Conservation (phyloP, 1,140 invertebrate species). For the Mycetomoellerius zeteki region DNA sequence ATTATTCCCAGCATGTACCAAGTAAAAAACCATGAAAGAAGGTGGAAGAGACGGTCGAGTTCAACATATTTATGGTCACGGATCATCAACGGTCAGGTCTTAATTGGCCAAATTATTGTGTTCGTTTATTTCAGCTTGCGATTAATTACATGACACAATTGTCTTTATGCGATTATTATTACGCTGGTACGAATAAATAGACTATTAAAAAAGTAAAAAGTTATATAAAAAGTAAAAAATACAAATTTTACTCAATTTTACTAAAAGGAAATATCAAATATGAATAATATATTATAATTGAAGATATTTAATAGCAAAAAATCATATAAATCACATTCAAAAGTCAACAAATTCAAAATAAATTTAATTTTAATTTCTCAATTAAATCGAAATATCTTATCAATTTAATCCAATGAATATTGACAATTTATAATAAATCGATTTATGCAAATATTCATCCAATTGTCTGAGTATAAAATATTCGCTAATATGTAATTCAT, state of each 20-base stretch:
- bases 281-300: conserved; percentile 11
- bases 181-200: background rate
- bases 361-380: conserved; percentile 18
- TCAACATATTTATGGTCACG: conserved; percentile 51
- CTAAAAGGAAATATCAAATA: background rate
- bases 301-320: conserved; percentile 1
- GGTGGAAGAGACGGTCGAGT: background rate
- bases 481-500: conserved; percentile 20
- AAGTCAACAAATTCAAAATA: background rate
- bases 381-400: conserved; percentile 18
- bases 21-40: conserved; percentile 38
- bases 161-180: background rate
- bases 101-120: conserved; percentile 47
- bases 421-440: background rate
- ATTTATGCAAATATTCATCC: conserved; percentile 9
- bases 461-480: conserved; percentile 15
- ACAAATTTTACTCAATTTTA: background rate
- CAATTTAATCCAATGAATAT: conserved; percentile 10
- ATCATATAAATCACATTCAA: background rate
- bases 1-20: conserved; percentile 61
- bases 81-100: conserved; percentile 33
- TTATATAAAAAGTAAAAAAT: background rate
- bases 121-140: conserved; percentile 1
- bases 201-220: too few species aligned
- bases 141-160: conserved; percentile 26